Evolutionary conservation across 2,113 vertebrate genomes (phyloP).

Genomic region (Sinocyclocheilus rhinocerous): DNA sequence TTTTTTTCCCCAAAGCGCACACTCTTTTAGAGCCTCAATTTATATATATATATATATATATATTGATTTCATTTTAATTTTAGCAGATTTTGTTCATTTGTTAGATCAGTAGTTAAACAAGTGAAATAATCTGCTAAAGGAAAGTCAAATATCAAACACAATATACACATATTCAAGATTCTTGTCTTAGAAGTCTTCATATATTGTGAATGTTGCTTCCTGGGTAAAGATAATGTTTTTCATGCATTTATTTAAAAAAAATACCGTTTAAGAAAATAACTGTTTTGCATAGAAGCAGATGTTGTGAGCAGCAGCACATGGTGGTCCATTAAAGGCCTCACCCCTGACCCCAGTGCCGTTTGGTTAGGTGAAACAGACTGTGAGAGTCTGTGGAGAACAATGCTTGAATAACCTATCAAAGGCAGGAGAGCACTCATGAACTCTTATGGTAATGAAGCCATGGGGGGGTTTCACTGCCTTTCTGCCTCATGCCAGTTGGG

Average conservation of each 20-base stretch:
- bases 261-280: not conserved
- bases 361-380: constrained; percentile 64
- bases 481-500: constrained; percentile 50
- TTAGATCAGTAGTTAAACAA: too few species aligned
- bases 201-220: not conserved
- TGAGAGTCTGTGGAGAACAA: constrained; percentile 63
- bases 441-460: constrained; percentile 59
- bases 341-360: constrained; percentile 66
- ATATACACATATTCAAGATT: too few species aligned
- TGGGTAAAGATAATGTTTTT: not conserved
- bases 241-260: too few species aligned
- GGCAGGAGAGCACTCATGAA: constrained; percentile 63
- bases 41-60: too few species aligned
- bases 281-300: constrained; percentile 63
- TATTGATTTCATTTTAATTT: too few species aligned
- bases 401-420: constrained; percentile 66
- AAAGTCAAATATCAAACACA: too few species aligned
- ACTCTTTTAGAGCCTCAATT: too few species aligned
- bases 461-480: constrained; percentile 61
- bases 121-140: too few species aligned
- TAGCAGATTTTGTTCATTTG: too few species aligned
- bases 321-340: constrained; percentile 72
- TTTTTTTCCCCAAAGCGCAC: too few species aligned
- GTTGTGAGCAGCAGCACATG: constrained; percentile 70
- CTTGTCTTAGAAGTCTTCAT: too few species aligned